Base-by-base conservation (phyloP, 2,888 invertebrate species). In the Trilocha varians region DNA sequence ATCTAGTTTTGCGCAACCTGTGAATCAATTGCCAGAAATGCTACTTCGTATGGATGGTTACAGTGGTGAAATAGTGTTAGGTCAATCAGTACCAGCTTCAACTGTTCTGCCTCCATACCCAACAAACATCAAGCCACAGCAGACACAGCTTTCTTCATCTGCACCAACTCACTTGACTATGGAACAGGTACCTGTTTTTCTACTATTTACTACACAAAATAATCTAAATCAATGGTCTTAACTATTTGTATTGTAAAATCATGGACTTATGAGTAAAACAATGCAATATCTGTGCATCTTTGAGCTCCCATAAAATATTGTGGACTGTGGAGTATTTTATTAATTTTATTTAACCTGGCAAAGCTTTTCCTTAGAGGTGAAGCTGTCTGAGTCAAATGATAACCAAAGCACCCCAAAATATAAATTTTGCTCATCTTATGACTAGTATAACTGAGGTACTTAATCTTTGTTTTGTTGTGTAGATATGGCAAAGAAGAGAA, bases 401-500 rank as follows among this genome's bases (percentile, higher is more conserved):
- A n/a, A n/a, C n/a, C n/a, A n/a, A n/a, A n/a, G n/a, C n/a, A n/a
- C n/a, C n/a, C n/a, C n/a, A n/a, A n/a, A n/a, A n/a, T n/a, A n/a
- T n/a, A n/a, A n/a, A n/a, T n/a, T n/a, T n/a, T n/a, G n/a, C n/a
- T n/a, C n/a, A n/a, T n/a, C n/a, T n/a, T n/a, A n/a, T n/a, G n/a
- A n/a, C n/a, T 38, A 6, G 15, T n/a, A 25, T 18, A 13, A 6
- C 14, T 13, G 38, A n/a, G 16, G 14, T 4, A 25, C 38, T 40
- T 17, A 34, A 17, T 36, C 13, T 13, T 38, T 41, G 33, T 48
- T 42, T 45, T 48, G 25, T 25, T 25, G 52, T 41, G 34, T 78
- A 92, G 77, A 91, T 96, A 48, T 96, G 96, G 96, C 92, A 92
- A 66, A 89, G 94, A 32, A 87, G 96, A 47, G 96, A 96, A 69